Conservation (phyloP, 2,888 invertebrate species). For the Craniophora ligustri region DNA sequence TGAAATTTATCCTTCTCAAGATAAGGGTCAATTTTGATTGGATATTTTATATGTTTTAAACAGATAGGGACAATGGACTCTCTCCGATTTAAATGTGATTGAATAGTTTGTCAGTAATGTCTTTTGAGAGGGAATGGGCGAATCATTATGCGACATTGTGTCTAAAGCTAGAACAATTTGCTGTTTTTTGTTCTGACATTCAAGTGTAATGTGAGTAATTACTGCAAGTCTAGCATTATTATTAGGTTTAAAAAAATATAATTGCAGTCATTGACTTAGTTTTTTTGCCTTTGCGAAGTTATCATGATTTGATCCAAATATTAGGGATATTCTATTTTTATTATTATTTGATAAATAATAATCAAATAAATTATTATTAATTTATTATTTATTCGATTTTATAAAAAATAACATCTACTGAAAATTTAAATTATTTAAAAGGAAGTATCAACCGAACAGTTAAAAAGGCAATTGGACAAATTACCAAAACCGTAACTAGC, state of each 20-base stretch:
- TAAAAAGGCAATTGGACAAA: no score
- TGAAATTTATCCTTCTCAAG: slow-evolving; percentile 40
- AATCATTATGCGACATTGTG: slow-evolving; percentile 28
- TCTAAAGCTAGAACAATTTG: slow-evolving; percentile 1
- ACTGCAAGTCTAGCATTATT: neutral
- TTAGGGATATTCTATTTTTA: no score
- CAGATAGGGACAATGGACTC: slow-evolving; percentile 74
- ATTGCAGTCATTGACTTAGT: no score
- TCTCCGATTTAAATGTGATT: slow-evolving; percentile 73
- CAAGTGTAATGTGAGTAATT: neutral
- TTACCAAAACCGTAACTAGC: no score
- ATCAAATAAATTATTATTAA: no score
- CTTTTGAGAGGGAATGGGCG: slow-evolving; percentile 30
- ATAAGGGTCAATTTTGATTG: slow-evolving; percentile 44
- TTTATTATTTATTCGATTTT: no score
- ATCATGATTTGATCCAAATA: no score
- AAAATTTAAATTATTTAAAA: no score
- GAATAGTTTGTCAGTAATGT: slow-evolving; percentile 54
- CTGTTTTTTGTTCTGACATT: neutral
- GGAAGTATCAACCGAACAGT: no score
- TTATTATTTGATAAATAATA: no score
- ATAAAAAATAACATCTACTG: no score
- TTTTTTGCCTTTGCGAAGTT: no score
- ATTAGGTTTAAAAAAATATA: neutral
- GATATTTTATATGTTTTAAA: slow-evolving; percentile 24